These are phyloP conservation scores for Drosophila carrolli DNA, from an alignment of 1,140 invertebrate genomes.

Conservation along the genomic window DNA sequence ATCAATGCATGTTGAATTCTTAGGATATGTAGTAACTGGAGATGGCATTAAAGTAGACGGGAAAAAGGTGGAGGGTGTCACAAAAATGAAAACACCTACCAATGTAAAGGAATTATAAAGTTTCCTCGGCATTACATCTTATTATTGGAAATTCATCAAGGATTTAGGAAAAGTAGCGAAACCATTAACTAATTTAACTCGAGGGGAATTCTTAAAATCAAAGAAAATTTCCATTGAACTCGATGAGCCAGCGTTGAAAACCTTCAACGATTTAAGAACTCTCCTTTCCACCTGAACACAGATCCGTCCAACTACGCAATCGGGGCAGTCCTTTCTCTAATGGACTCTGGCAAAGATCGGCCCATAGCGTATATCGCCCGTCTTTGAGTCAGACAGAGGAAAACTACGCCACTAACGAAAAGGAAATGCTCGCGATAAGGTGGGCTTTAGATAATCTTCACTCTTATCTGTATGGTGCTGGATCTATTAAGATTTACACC, in stretches of 20 bases:
- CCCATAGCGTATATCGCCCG: no score
- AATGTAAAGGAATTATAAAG: slow-evolving; percentile 11
- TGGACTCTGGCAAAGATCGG: no score
- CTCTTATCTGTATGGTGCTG: no score
- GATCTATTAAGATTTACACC: no score
- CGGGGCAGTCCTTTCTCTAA: no score
- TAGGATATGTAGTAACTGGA: not conserved
- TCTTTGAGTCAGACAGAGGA: no score
- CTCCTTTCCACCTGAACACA: not conserved
- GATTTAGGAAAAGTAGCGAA: not conserved
- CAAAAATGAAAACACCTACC: not conserved
- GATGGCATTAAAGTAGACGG: slow-evolving; percentile 9
- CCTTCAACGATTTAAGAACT: not conserved
- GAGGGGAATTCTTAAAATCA: not conserved
- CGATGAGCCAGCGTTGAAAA: not conserved
- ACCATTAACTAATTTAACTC: not conserved
- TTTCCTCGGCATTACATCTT: not conserved
- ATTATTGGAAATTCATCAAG: not conserved
- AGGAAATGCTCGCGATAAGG: no score
- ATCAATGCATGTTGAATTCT: not conserved
- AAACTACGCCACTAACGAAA: no score
- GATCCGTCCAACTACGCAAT: not conserved
- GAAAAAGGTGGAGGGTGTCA: slow-evolving; percentile 4
- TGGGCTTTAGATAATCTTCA: no score
- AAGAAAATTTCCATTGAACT: not conserved